Conservation (phyloP, 2,113 vertebrate species). For the Paramisgurnus dabryanus region DNA sequence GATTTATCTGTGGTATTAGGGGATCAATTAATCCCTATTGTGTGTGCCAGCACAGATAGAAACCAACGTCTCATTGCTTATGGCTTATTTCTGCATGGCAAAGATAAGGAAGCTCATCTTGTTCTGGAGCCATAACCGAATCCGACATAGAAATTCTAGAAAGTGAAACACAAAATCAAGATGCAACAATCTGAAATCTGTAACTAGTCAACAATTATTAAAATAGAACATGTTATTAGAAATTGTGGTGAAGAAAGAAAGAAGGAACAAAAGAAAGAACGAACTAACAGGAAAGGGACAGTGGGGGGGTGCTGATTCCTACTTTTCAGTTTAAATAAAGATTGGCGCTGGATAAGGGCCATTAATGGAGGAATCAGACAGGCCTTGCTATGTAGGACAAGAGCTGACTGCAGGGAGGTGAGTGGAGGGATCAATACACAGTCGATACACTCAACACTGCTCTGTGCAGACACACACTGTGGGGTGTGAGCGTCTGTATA, state of each 20-base stretch:
- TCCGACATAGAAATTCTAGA: neutral
- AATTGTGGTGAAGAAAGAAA: neutral
- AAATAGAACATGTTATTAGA: neutral
- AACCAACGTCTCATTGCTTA: slow-evolving; percentile 75
- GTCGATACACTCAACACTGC: slow-evolving; percentile 81
- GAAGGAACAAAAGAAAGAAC: neutral
- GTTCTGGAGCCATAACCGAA: slow-evolving; percentile 50
- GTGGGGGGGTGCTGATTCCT: slow-evolving; percentile 78
- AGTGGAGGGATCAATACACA: slow-evolving; percentile 80
- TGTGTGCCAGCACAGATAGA: slow-evolving; percentile 81
- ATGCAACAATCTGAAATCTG: too few species aligned
- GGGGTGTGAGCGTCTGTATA: slow-evolving; percentile 55
- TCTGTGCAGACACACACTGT: slow-evolving; percentile 57
- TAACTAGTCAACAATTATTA: too few species aligned
- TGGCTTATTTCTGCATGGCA: slow-evolving; percentile 74
- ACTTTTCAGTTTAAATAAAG: slow-evolving; percentile 86
- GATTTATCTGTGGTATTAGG: slow-evolving; percentile 83
- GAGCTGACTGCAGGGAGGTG: slow-evolving; percentile 82
- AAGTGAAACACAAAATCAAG: neutral
- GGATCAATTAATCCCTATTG: slow-evolving; percentile 84
- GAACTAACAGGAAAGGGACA: slow-evolving; percentile 21
- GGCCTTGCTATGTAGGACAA: slow-evolving; percentile 82
- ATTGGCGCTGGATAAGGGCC: slow-evolving; percentile 82
- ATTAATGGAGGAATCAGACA: slow-evolving; percentile 84
- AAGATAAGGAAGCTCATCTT: slow-evolving; percentile 73